Evolutionary conservation across 2,888 invertebrate genomes (phyloP), one percentile per base, ranked within the genome.

Genomic region (Mechanitis messenoides): DNA sequence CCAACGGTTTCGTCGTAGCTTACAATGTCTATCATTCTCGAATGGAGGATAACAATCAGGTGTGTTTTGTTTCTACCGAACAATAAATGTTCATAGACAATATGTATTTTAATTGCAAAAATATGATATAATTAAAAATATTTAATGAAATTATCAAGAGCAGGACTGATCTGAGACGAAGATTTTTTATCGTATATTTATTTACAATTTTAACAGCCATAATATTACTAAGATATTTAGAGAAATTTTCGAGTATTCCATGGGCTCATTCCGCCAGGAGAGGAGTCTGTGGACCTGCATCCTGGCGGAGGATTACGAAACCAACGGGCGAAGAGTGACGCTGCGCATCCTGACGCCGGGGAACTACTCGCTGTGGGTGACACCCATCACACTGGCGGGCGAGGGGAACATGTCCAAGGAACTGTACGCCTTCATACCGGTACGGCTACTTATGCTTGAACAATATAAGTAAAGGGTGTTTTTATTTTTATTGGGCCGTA

Each of bases 1-100:
- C 98, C 0, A 99, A 99, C 81, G 97, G 98, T 2, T 91, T 95
- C 63, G 94, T 98, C 55, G 92, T 97, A 53, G 94, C 95, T 0
- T 98, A 98, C 83, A 92, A 93, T 66, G 93, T 98, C 59, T 92
- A 94, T 69, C 96, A 95, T 76, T 92, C 92, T 66, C 91, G 92
- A 58, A 88, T 93, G 35, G 94, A 94, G 63, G 92, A 93, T 6
- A 77, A 71, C 46, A 73, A 69, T 38, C 80, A 81, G 80, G 87
- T 62, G 38, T 4, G 20, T 20, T 20, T 20, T 20, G 20, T 20
- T 20, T 20, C 20, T 20, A 20, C 20, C 20, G 20, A 20, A 20
- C 20, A 20, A 20, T 20, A 20, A 20, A 20, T 20, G 20, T 20
- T 20, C 20, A 20, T 1, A 20, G 20, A 20, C 20, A 20, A 20